Evolutionary conservation across 2,797 vertebrate genomes (phyloP).

Genomic region (Centropyge bicolor): DNA sequence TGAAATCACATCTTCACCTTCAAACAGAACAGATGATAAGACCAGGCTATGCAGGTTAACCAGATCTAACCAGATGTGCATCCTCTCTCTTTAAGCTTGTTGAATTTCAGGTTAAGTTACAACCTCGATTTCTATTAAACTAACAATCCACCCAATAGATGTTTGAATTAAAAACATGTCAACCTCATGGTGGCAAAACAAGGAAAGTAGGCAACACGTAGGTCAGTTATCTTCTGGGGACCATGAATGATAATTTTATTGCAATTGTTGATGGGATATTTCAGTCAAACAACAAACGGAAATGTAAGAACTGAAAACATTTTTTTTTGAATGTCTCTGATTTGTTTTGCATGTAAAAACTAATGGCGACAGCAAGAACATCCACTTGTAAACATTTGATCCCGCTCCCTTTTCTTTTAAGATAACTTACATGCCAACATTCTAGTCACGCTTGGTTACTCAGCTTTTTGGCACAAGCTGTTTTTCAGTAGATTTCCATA

Average conservation of each 20-base stretch:
- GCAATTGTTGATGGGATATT: neutral
- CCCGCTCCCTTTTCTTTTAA: neutral
- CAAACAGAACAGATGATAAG: constrained; percentile 12
- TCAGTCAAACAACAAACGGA: neutral
- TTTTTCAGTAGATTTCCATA: neutral
- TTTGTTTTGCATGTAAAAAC: neutral
- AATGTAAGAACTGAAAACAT: neutral
- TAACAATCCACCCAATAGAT: too few species aligned
- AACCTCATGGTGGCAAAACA: neutral
- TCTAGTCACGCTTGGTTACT: neutral
- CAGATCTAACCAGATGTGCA: constrained; percentile 11
- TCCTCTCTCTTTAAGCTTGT: neutral
- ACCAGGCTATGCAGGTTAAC: too few species aligned
- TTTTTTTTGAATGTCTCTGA: neutral
- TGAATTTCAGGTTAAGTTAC: neutral
- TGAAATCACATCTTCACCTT: neutral
- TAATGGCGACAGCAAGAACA: neutral
- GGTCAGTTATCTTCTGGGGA: neutral
- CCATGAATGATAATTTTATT: too few species aligned
- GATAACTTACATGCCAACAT: neutral
- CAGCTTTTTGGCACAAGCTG: neutral
- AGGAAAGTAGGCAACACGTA: neutral
- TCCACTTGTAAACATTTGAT: neutral
- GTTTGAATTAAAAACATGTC: too few species aligned
- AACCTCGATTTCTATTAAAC: too few species aligned